A percentile compares a stretch with the other conserved stretches of the same genome.
Conservation (phyloP, 1,140 invertebrate genomes). For the Doryteuthis pealeii region DNA sequence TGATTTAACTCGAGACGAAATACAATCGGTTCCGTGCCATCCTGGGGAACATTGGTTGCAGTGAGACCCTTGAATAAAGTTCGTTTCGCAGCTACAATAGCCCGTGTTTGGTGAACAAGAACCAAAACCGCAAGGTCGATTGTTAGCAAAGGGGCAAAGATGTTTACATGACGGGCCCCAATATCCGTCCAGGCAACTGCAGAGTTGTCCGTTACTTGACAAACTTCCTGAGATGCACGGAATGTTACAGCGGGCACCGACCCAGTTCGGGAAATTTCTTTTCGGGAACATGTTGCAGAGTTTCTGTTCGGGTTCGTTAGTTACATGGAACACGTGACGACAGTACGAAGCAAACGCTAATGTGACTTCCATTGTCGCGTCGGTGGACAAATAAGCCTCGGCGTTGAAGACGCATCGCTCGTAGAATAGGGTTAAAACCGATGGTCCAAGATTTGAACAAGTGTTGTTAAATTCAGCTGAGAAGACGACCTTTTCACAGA, state of each 20-base stretch:
- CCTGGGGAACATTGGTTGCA: conserved; percentile 28
- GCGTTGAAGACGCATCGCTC: conserved; percentile 26
- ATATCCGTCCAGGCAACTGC: conserved; percentile 30
- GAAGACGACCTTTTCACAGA: conserved; percentile 18
- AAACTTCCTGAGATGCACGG: conserved; percentile 28
- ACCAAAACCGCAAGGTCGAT: conserved; percentile 23
- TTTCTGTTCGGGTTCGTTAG: conserved; percentile 22
- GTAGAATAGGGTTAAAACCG: conserved; percentile 15
- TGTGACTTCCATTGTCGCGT: conserved; percentile 23
- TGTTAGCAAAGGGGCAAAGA: conserved; percentile 22
- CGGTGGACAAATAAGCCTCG: neutral
- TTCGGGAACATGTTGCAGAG: conserved; percentile 29
- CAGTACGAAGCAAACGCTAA: conserved; percentile 25
- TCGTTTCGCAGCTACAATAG: conserved; percentile 29
- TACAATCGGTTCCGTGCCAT: conserved; percentile 33
- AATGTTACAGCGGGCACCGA: conserved; percentile 22
- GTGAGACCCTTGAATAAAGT: conserved; percentile 13
- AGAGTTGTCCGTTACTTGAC: conserved; percentile 10
- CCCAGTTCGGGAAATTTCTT: conserved; percentile 30
- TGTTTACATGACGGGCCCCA: conserved; percentile 28
- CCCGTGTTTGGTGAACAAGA: conserved; percentile 24
- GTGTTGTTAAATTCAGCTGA: conserved; percentile 20
- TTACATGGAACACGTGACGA: conserved; percentile 6
- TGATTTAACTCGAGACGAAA: conserved; percentile 14
- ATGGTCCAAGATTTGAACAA: conserved; percentile 21